phyloP scores from a whole-genome alignment of 2,888 invertebrate species.

The Euphydryas editha region DNA sequence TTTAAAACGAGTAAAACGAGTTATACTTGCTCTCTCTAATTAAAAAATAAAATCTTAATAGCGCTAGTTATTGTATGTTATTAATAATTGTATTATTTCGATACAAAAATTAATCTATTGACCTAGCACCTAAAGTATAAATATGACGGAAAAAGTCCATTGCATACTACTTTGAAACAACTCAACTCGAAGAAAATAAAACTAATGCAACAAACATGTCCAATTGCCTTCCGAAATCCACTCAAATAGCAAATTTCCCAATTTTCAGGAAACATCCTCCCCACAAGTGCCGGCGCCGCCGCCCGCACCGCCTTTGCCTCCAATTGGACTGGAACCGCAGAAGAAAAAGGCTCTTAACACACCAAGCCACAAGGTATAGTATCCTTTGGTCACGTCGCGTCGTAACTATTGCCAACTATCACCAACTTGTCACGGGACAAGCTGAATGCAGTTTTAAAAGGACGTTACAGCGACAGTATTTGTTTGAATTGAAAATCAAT shows the following conservation, averaged over 20 bases:
- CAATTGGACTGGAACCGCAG: conserved; percentile 77
- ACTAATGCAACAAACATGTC: conserved; percentile 29
- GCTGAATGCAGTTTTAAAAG: conserved; percentile 13
- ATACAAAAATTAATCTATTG: too few relatives aligned
- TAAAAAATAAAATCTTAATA: too few relatives aligned
- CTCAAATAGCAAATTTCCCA: conserved; percentile 38
- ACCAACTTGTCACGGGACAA: conserved; percentile 28
- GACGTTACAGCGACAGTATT: conserved; percentile 14
- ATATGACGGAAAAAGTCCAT: neutral
- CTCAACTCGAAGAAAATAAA: conserved; percentile 24
- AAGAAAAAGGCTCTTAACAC: conserved; percentile 90
- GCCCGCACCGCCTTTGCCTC: conserved; percentile 73
- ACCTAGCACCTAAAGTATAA: neutral
- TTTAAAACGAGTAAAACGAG: too few relatives aligned
- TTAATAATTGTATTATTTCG: too few relatives aligned
- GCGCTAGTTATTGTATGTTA: too few relatives aligned
- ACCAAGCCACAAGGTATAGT: conserved; percentile 85
- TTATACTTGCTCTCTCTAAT: too few relatives aligned
- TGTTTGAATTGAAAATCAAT: conserved; percentile 17
- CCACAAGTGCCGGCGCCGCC: conserved; percentile 81
- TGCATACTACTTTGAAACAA: conserved; percentile 5
- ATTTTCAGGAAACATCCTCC: conserved; percentile 76
- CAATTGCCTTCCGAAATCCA: conserved; percentile 24
- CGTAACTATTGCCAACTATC: conserved; percentile 23
- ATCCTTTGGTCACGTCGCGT: conserved; percentile 8